Evolutionary conservation across 2,113 vertebrate species (phyloP).

Genomic region (Leuciscus idus): DNA sequence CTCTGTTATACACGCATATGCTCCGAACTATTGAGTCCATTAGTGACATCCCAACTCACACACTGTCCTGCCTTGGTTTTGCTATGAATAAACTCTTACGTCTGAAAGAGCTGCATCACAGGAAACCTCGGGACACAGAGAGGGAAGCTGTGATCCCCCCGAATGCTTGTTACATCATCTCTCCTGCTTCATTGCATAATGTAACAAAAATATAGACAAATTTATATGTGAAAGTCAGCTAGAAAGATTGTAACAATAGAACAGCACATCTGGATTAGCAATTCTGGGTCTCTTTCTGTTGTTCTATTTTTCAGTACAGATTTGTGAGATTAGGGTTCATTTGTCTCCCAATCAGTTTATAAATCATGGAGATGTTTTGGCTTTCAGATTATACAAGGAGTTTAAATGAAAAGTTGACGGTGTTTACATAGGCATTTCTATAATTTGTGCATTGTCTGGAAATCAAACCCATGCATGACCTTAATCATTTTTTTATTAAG

Average conservation of each 20-base stretch:
- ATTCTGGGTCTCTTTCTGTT: not conserved
- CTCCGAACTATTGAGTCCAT: constrained; percentile 14
- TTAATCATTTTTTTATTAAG: not conserved
- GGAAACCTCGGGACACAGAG: constrained; percentile 12
- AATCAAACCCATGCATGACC: not conserved
- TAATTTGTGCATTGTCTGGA: not conserved
- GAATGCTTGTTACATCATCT: constrained; percentile 27
- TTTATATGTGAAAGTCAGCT: constrained; percentile 14
- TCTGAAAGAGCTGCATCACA: constrained; percentile 9
- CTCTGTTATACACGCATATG: not conserved
- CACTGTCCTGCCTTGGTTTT: constrained; percentile 31
- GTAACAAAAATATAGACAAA: not conserved
- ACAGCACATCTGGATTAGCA: not conserved
- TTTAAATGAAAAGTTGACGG: not conserved
- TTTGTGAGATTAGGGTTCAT: not conserved
- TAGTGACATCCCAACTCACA: constrained; percentile 26
- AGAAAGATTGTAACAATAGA: not conserved
- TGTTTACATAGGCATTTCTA: not conserved
- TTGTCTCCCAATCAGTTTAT: not conserved
- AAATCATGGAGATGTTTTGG: not conserved
- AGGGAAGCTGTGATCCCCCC: constrained; percentile 8
- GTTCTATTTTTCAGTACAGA: not conserved
- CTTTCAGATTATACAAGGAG: not conserved
- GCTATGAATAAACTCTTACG: constrained; percentile 21
- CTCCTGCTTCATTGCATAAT: constrained; percentile 33